Evolutionary conservation across 2,888 invertebrate genomes (phyloP), one percentile per base, ranked within the genome.

Genomic region (Eupelmus urozonus): DNA sequence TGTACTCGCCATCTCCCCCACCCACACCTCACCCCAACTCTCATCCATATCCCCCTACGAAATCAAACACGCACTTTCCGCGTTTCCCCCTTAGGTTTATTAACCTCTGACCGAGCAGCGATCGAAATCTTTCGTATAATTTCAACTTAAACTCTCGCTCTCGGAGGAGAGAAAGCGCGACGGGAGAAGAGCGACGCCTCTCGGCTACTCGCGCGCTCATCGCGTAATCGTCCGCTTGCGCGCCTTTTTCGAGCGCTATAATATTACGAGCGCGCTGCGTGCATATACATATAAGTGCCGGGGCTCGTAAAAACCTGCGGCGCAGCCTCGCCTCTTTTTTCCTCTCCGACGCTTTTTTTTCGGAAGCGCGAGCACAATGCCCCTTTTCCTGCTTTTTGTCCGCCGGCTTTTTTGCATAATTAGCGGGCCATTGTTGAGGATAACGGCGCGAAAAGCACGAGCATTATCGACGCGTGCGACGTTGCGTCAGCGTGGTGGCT

Each of bases 351-450:
- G 7, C 18, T 42, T 69, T 71, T 60, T 45, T 60, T 60, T 59
- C 59, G 45, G 49, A 59, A 59, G 60, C 34, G 16, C 9, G 27
- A 53, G 23, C 55, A 27, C 57, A 42, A 45, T 45, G 20, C 34
- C 34, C 9, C 9, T 34, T 34, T 34, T 34, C 9, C 3, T 5
- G 9, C 34, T 34, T 62, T 62, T 62, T 57, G 34, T 42, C 45
- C 23, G n/a, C 18, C 27, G 16, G 25, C 9, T 20, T 40, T 23
- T 27, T 65, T 62, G 45, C 67, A 51, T 78, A 74, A 78, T 78
- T 78, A 70, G 74, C 45, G 42, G 29, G 60, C 74, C 45, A 79
- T 79, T 79, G 75, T 71, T 74, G 53, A 20, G 29, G 53, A 66
- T 71, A 79, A 71, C 66, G 42, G 70, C 66, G 27, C 65, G 65